Evolutionary conservation across 92 coral and sea anemone genomes (phyloP).

Genomic region (Siderastrea siderea): DNA sequence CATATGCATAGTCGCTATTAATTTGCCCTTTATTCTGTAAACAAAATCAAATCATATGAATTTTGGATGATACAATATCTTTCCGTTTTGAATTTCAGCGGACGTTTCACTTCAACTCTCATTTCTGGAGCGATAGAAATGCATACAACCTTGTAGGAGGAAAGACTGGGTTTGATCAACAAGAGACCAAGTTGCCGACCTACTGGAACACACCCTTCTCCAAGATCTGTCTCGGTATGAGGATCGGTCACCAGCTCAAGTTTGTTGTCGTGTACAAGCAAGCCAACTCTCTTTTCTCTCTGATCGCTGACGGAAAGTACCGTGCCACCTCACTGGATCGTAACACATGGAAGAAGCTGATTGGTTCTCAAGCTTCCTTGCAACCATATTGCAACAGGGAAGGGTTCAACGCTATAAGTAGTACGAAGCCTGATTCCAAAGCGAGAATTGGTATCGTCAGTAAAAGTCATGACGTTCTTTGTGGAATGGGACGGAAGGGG

Average conservation of each 20-base stretch:
- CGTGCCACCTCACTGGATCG: slow-evolving; percentile 15
- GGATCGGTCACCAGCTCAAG: not conserved
- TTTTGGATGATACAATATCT: no score
- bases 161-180: slow-evolving; percentile 57
- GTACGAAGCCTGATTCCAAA: not conserved
- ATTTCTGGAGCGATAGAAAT: slow-evolving; percentile 46
- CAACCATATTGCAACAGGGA: slow-evolving; percentile 23
- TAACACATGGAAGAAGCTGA: slow-evolving; percentile 35
- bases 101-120: slow-evolving; percentile 65
- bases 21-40: no score
- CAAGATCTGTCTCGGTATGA: slow-evolving; percentile 43
- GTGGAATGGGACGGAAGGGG: slow-evolving; percentile 5
- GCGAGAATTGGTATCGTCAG: slow-evolving; percentile 23
- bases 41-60: no score
- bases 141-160: slow-evolving; percentile 55
- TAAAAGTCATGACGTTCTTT: no score
- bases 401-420: slow-evolving; percentile 8
- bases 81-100: slow-evolving; percentile 16
- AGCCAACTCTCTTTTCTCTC: slow-evolving; percentile 39
- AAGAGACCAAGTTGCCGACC: slow-evolving; percentile 43
- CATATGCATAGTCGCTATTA: no score
- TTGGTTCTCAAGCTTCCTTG: slow-evolving; percentile 37
- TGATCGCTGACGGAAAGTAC: slow-evolving; percentile 24
- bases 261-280: slow-evolving; percentile 4
- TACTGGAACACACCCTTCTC: slow-evolving; percentile 41